Evolutionary conservation across 1,140 invertebrate genomes (phyloP).

Genomic region (Drosophila lacertosa): DNA sequence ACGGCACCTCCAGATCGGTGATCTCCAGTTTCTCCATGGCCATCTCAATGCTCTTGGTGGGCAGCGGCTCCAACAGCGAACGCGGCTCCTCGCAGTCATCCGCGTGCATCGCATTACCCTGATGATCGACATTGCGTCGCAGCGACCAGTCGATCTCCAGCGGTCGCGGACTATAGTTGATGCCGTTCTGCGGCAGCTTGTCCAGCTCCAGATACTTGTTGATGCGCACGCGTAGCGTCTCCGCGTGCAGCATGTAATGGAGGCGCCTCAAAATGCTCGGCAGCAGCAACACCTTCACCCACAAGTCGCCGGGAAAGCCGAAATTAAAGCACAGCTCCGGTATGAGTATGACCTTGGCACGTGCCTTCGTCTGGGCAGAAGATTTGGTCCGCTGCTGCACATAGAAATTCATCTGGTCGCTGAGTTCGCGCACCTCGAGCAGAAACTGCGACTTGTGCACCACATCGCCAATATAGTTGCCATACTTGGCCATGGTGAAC

Average conservation of each 20-base stretch:
- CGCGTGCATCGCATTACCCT: constrained; percentile 60
- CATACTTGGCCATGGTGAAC: constrained; percentile 94
- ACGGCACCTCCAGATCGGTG: constrained; percentile 65
- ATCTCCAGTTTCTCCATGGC: constrained; percentile 40
- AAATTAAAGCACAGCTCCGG: constrained; percentile 96
- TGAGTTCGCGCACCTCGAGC: constrained; percentile 94
- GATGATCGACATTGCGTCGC: constrained; percentile 60
- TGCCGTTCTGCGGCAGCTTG: constrained; percentile 37
- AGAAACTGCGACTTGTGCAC: constrained; percentile 91
- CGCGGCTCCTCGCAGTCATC: constrained; percentile 46
- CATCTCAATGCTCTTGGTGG: constrained; percentile 44
- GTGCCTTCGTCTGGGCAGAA: constrained; percentile 41
- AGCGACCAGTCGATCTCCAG: constrained; percentile 69
- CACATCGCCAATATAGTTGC: constrained; percentile 85
- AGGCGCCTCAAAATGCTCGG: constrained; percentile 92
- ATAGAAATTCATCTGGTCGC: constrained; percentile 89
- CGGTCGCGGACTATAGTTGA: constrained; percentile 50
- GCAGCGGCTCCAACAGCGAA: constrained; percentile 55
- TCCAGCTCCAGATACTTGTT: constrained; percentile 61
- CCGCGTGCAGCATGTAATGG: constrained; percentile 70
- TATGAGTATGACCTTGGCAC: constrained; percentile 86
- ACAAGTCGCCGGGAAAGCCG: constrained; percentile 93
- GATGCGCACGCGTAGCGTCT: constrained; percentile 59
- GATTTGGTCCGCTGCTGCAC: constrained; percentile 69
- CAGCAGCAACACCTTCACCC: constrained; percentile 94